These are phyloP conservation scores for Platynereis dumerilii DNA, from an alignment of 2,888 invertebrate species.

Conservation along the genomic window DNA sequence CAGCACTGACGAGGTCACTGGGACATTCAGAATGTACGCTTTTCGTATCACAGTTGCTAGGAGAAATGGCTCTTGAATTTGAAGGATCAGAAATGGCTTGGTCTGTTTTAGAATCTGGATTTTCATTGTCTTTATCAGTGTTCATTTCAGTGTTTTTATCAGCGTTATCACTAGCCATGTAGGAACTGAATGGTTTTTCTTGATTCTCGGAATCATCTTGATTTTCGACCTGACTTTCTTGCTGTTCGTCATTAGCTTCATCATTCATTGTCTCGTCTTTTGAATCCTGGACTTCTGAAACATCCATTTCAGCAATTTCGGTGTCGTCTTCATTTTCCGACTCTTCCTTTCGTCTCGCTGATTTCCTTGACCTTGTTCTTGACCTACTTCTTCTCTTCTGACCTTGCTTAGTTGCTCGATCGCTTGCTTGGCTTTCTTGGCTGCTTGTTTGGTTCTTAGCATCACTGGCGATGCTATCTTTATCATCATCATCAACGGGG, in stretches of 20 bases:
- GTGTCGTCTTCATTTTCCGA: constrained; percentile 18
- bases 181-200: neutral
- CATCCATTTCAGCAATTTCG: constrained; percentile 19
- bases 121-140: no score
- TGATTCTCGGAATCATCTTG: constrained; percentile 9
- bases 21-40: no score
- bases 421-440: neutral
- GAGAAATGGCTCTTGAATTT: no score
- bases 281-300: constrained; percentile 20
- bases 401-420: neutral
- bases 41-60: no score
- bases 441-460: neutral
- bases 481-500: no score
- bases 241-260: neutral
- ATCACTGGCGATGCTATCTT: no score
- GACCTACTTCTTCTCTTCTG: neutral
- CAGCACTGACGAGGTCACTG: no score
- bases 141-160: no score
- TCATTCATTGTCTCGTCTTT: constrained; percentile 36
- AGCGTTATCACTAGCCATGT: neutral
- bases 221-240: constrained; percentile 8
- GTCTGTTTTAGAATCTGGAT: no score
- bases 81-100: no score
- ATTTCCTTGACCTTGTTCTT: constrained; percentile 13
- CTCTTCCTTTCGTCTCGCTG: neutral